phyloP scores from a whole-genome alignment of 2,888 invertebrate genomes.

The Noctuana brunneofusca region DNA sequence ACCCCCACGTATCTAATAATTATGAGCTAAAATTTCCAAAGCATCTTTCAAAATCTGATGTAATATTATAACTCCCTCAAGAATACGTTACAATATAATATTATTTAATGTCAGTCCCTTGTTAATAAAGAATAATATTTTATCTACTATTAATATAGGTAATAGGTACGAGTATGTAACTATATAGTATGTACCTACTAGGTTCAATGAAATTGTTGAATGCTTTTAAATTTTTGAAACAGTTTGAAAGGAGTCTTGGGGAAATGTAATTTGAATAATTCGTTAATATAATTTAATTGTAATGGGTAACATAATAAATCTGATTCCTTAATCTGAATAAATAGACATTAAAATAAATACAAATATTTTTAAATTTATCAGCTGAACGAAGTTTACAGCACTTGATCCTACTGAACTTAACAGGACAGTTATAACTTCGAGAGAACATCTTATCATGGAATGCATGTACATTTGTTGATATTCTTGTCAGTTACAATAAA shows the following conservation, averaged over 20 bases:
- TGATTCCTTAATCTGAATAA: background rate
- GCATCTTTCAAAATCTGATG: constrained; percentile 8
- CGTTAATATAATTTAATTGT: background rate
- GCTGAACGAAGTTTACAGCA: constrained; percentile 10
- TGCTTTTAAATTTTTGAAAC: too few relatives aligned
- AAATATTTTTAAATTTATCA: constrained; percentile 20
- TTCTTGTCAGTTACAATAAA: constrained; percentile 39
- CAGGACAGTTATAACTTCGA: constrained; percentile 33
- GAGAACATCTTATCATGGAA: constrained; percentile 38
- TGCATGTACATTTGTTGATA: constrained; percentile 42
- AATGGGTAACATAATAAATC: background rate
- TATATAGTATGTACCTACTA: too few relatives aligned
- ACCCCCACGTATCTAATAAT: constrained; percentile 48
- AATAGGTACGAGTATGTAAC: too few relatives aligned
- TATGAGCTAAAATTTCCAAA: background rate
- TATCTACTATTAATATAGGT: too few relatives aligned
- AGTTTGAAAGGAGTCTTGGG: background rate
- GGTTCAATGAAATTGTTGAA: too few relatives aligned
- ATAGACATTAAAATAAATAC: constrained; percentile 7
- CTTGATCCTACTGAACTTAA: constrained; percentile 35
- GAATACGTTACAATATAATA: background rate
- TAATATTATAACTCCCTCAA: background rate
- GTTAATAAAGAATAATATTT: constrained; percentile 7
- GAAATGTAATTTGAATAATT: background rate
- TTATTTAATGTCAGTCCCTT: background rate